Evolutionary conservation across 92 coral and sea anemone species (phyloP).

Genomic region (Porites evermanni): DNA sequence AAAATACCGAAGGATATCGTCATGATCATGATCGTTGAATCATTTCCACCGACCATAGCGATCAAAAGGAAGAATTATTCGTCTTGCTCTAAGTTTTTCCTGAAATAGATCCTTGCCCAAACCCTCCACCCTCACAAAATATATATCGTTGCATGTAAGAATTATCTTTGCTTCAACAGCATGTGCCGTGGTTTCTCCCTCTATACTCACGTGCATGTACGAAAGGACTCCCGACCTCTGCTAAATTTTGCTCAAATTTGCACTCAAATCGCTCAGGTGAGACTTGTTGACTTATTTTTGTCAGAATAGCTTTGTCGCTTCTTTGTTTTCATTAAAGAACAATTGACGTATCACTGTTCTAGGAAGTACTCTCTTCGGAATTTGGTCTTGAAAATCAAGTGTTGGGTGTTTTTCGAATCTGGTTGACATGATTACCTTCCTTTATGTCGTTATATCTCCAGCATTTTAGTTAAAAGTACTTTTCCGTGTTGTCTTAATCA

Average conservation of each 20-base stretch:
- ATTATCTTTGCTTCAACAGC: slow-evolving; percentile 42
- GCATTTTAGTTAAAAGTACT: background rate
- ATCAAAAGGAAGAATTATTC: too few relatives aligned
- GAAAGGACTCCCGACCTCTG: slow-evolving; percentile 87
- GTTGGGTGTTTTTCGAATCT: too few relatives aligned
- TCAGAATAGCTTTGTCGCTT: background rate
- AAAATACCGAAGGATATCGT: too few relatives aligned
- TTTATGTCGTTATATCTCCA: too few relatives aligned
- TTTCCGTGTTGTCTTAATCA: background rate
- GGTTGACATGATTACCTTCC: too few relatives aligned
- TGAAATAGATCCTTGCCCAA: background rate
- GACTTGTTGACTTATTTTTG: background rate
- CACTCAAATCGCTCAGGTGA: slow-evolving; percentile 96
- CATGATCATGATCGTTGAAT: too few relatives aligned
- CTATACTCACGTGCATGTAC: slow-evolving; percentile 87
- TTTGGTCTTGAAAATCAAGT: too few relatives aligned
- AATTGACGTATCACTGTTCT: too few relatives aligned
- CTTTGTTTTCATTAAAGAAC: too few relatives aligned
- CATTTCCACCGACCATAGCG: too few relatives aligned
- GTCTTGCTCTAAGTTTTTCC: too few relatives aligned
- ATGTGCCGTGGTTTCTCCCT: slow-evolving; percentile 92
- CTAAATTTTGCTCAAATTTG: slow-evolving; percentile 81
- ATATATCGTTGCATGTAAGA: background rate
- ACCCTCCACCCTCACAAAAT: background rate
- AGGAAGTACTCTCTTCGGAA: too few relatives aligned